Percentiles rank a stretch among this genome's conserved stretches.
phyloP scores from a whole-genome alignment of 1,140 invertebrate genomes.

The Mamestra configurata region DNA sequence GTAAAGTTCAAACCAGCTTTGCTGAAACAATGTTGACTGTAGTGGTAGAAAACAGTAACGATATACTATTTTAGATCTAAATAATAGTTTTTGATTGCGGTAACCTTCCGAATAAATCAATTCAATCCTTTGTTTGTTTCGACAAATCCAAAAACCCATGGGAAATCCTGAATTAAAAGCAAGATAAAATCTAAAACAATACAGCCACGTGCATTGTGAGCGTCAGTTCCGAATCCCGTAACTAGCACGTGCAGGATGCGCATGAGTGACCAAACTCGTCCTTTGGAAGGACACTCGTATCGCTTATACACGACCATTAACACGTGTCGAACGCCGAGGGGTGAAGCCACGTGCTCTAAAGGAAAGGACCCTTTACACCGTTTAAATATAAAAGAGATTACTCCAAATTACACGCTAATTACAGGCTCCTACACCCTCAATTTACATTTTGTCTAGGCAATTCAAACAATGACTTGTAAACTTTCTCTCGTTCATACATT shows the following conservation, averaged over 20 bases:
- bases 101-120: not conserved
- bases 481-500: constrained; percentile 43
- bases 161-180: no score
- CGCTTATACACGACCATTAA: constrained; percentile 15
- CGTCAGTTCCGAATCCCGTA: constrained; percentile 11
- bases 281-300: constrained; percentile 51
- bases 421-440: constrained; percentile 34
- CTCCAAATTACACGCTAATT: constrained; percentile 34
- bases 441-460: constrained; percentile 45
- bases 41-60: no score
- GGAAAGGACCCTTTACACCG: not conserved
- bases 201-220: not conserved
- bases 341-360: not conserved
- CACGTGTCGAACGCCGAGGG: constrained; percentile 6
- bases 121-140: not conserved
- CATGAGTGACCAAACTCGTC: constrained; percentile 44
- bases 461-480: constrained; percentile 50
- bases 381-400: constrained; percentile 15
- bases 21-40: not conserved
- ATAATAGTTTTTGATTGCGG: not conserved
- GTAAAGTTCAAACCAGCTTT: not conserved
- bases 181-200: constrained; percentile 38
- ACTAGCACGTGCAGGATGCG: constrained; percentile 50
- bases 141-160: not conserved
- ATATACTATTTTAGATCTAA: not conserved